Conservation (phyloP, 2,797 vertebrate genomes). For the Spinus olivaceus region DNA sequence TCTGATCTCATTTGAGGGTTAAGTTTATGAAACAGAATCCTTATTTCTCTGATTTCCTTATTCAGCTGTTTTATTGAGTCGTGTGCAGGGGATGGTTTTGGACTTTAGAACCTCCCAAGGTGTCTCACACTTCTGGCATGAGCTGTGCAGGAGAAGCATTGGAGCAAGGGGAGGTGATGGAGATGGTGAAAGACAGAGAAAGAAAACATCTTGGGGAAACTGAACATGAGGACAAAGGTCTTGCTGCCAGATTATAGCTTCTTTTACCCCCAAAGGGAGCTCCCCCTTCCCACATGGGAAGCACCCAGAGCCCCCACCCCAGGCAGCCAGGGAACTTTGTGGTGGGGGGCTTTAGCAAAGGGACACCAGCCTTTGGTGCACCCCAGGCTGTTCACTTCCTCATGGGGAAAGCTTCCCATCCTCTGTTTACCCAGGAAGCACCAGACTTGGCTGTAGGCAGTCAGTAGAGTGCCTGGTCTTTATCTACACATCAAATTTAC, state of each 20-base stretch:
- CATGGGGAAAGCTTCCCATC: neutral
- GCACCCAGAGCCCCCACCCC: neutral
- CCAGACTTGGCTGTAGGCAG: neutral
- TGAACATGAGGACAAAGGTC: neutral
- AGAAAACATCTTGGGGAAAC: neutral
- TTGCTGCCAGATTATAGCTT: fast-evolving
- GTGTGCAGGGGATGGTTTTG: neutral
- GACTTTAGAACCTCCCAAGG: neutral
- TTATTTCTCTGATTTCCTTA: neutral
- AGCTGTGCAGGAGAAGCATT: neutral
- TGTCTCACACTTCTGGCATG: neutral
- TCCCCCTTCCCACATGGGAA: neutral
- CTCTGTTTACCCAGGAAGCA: neutral
- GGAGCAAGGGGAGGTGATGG: neutral
- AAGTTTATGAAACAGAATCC: neutral
- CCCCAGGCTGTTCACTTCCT: neutral
- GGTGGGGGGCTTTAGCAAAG: neutral
- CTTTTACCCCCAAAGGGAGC: neutral
- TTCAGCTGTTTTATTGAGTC: neutral
- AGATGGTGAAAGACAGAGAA: neutral
- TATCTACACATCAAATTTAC: neutral
- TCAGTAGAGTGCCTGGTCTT: neutral
- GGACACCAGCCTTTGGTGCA: neutral
- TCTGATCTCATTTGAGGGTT: constrained; percentile 45
- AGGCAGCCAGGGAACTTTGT: fast-evolving